Evolutionary conservation across 2,113 vertebrate species (phyloP).

Genomic region (Corvus hawaiiensis): DNA sequence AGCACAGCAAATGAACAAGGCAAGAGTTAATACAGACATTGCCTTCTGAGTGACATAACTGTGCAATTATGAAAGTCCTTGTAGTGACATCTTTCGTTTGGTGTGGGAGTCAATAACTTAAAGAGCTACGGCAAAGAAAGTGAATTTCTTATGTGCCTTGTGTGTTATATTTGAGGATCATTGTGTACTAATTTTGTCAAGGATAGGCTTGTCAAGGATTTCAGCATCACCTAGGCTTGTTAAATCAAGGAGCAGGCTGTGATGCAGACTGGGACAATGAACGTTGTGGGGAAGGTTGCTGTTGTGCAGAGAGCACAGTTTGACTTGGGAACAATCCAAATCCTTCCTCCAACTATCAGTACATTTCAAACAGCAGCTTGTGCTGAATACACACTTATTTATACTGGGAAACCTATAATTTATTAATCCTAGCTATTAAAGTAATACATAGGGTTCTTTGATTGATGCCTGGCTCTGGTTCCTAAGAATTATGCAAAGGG

Average conservation of each 20-base stretch:
- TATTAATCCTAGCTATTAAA: slow-evolving; percentile 47
- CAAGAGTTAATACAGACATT: not conserved
- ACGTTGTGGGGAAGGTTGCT: not conserved
- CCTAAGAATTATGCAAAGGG: not conserved
- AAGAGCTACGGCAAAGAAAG: not conserved
- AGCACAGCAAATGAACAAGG: not conserved
- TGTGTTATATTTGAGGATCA: not conserved
- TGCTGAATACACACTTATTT: not conserved
- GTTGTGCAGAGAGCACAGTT: not conserved
- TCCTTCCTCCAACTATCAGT: not conserved
- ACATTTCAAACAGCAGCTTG: not conserved
- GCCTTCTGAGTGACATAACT: not conserved
- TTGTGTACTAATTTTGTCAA: not conserved
- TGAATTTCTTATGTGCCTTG: not conserved
- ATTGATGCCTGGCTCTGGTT: not conserved
- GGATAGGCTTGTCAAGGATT: not conserved
- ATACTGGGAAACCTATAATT: slow-evolving; percentile 35
- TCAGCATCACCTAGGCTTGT: not conserved
- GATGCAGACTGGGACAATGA: not conserved
- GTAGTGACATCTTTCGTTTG: not conserved
- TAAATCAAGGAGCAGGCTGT: not conserved
- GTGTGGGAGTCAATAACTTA: not conserved
- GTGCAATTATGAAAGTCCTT: not conserved
- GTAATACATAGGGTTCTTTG: slow-evolving; percentile 10
- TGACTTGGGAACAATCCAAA: slow-evolving; percentile 7